These are phyloP conservation scores for Tyrannus savana DNA, from an alignment of 2,113 vertebrate genomes.

Conservation along the genomic window DNA sequence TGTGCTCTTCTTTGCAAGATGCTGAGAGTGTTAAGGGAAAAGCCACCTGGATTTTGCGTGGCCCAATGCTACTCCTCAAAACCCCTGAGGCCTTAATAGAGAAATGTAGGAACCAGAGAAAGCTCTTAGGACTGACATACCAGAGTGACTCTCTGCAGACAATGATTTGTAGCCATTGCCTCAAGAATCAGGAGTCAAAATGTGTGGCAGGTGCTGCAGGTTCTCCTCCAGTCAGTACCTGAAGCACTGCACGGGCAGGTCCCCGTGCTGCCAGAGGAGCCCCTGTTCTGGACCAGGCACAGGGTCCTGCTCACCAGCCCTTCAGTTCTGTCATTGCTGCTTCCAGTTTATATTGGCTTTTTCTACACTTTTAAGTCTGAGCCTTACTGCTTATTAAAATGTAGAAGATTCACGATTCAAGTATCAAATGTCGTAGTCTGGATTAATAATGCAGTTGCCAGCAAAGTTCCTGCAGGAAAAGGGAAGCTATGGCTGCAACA, in stretches of 20 bases:
- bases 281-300: rapidly evolving
- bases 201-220: neutral
- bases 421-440: neutral
- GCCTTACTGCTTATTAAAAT: neutral
- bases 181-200: neutral
- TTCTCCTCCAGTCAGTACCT: neutral
- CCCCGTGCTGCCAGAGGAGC: rapidly evolving
- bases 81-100: neutral
- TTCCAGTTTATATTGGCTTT: neutral
- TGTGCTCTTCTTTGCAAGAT: neutral
- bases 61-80: neutral
- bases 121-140: neutral
- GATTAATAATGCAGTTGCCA: constrained; percentile 2
- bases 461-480: constrained; percentile 44
- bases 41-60: neutral
- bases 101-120: neutral
- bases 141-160: neutral
- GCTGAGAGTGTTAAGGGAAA: neutral
- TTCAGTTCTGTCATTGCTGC: neutral
- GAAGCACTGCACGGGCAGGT: rapidly evolving
- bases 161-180: neutral
- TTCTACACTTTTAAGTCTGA: neutral
- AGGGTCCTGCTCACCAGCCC: neutral
- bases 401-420: neutral
- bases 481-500: constrained; percentile 41